Evolutionary conservation across 2,797 vertebrate species (phyloP), one percentile per base, ranked within the genome.

Genomic region (Buphagus erythrorhynchus): DNA sequence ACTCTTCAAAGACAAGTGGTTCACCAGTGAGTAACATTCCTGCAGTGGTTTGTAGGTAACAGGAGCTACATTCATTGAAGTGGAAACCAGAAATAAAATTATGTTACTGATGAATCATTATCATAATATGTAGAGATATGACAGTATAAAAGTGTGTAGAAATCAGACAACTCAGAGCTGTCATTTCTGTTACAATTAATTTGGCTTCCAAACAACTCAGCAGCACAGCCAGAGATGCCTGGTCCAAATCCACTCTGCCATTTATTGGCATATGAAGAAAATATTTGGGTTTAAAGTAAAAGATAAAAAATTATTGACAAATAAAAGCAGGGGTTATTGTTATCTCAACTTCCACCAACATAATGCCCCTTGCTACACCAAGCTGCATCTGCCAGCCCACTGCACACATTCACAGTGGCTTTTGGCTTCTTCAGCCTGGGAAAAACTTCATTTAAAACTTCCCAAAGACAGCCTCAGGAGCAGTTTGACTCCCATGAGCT

Each of bases 11-110:
- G 85, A 12, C 62, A 63, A 90, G 85, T 0, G 52, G 89, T 65
- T 93, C 67, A 49, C 62, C 69, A 42, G 69, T 36, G 93, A 92
- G 69, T 67, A 86, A 94, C 68, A 90, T 40, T 88, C 86, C 91
- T 94, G 86, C 90, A 22, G 85, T 26, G 77, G 62, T 90, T 84
- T 86, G 73, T 13, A 88, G 91, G 69, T 46, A 90, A 86, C 85
- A 59, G 76, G 72, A 82, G 61, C 58, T 52, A 10, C 22, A 5
- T 54, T 63, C 76, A 67, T 21, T 57, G 52, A 86, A 85, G 78
- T 67, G 49, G 76, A 82, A 95, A 73, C 45, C 63, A 52, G 67
- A 90, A 95, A 94, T 68, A 48, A 90, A 46, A 66, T 45, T 15
- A 31, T 28, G 62, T 5, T 62, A 49, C 26, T 67, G 86, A 91